These are phyloP conservation scores for Ochotona curzoniae DNA, from an alignment of 2,113 vertebrate genomes.

Conservation along the genomic window DNA sequence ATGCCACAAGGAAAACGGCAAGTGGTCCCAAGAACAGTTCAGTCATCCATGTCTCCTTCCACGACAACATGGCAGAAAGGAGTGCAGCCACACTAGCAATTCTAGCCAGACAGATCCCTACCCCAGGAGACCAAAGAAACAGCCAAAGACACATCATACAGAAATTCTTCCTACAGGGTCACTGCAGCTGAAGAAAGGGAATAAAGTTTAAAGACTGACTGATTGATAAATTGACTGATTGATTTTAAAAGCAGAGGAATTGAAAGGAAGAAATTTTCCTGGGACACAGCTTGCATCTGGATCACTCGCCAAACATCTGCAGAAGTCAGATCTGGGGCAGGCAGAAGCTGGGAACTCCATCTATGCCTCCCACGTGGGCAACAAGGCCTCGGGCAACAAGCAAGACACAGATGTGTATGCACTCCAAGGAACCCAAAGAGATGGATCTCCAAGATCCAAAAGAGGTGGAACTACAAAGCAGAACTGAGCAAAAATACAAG, in stretches of 20 bases:
- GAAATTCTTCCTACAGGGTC: slow-evolving; percentile 18
- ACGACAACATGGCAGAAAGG: background rate
- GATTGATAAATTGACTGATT: too few relatives aligned
- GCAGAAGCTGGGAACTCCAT: too few relatives aligned
- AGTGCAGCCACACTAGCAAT: background rate
- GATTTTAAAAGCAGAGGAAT: too few relatives aligned
- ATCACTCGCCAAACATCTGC: too few relatives aligned
- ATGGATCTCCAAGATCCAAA: background rate
- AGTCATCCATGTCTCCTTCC: background rate
- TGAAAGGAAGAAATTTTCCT: too few relatives aligned
- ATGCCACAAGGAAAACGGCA: background rate
- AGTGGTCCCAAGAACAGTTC: background rate
- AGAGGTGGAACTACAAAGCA: background rate
- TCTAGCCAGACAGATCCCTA: background rate
- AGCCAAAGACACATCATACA: slow-evolving; percentile 2
- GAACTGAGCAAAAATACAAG: background rate
- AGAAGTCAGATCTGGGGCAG: too few relatives aligned
- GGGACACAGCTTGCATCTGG: too few relatives aligned
- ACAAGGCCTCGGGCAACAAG: background rate
- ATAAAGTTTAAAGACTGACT: background rate
- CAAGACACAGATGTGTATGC: too few relatives aligned
- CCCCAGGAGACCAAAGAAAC: background rate
- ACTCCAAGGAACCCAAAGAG: background rate
- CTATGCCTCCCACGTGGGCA: too few relatives aligned
- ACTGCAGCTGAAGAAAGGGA: background rate